Conservation (phyloP, 2,888 invertebrate species). For the Perithous albicinctus region DNA sequence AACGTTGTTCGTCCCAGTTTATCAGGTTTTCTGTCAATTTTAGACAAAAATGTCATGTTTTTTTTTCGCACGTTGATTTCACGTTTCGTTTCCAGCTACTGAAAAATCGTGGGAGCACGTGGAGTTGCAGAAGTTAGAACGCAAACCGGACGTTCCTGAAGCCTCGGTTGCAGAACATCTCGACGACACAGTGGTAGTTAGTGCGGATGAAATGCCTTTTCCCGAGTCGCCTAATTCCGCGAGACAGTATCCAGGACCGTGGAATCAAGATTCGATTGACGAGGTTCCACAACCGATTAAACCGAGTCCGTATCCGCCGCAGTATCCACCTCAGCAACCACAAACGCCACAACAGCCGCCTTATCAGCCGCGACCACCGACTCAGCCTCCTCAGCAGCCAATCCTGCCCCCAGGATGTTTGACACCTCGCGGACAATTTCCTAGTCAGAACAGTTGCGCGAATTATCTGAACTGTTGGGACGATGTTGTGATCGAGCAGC, state of each 20-base stretch:
- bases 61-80: no score
- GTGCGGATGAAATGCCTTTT: slow-evolving; percentile 40
- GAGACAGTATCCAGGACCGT: slow-evolving; percentile 74
- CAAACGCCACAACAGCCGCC: slow-evolving; percentile 43
- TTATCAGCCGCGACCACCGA: slow-evolving; percentile 51
- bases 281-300: slow-evolving; percentile 76
- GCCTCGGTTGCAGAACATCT: slow-evolving; percentile 18
- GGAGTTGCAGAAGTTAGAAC: slow-evolving; percentile 75
- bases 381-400: slow-evolving; percentile 56
- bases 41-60: no score
- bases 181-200: slow-evolving; percentile 46
- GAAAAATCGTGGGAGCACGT: slow-evolving; percentile 75
- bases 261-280: slow-evolving; percentile 54
- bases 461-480: slow-evolving; percentile 91
- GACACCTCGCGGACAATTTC: slow-evolving; percentile 87
- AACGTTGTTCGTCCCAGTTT: no score
- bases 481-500: slow-evolving; percentile 88
- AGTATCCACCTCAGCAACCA: slow-evolving; percentile 2
- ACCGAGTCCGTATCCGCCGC: slow-evolving; percentile 51
- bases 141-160: slow-evolving; percentile 65
- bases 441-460: slow-evolving; percentile 87
- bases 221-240: slow-evolving; percentile 47
- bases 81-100: neutral
- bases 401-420: slow-evolving; percentile 76
- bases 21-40: no score